Conservation (phyloP, 2,797 vertebrate genomes). For the Molothrus aeneus region DNA sequence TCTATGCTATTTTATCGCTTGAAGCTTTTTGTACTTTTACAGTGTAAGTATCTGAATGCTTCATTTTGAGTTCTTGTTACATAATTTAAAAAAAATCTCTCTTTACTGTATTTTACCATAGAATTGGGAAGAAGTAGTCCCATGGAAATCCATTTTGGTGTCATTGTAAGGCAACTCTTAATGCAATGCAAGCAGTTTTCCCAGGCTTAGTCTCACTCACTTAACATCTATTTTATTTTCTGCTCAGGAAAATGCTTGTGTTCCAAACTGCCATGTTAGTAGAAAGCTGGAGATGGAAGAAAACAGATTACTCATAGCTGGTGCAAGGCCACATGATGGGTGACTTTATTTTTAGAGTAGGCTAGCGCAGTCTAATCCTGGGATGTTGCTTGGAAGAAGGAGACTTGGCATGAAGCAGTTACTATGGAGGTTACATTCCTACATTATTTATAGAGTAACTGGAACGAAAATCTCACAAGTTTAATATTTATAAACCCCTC, state of each 20-base stretch:
- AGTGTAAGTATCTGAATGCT: background rate
- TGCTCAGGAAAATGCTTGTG: background rate
- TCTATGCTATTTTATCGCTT: background rate
- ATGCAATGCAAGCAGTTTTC: background rate
- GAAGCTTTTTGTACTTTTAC: background rate
- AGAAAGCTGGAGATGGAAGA: conserved; percentile 26
- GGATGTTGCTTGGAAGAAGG: background rate
- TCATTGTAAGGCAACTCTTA: background rate
- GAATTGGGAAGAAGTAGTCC: background rate
- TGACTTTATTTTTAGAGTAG: conserved; percentile 46
- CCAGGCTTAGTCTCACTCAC: background rate
- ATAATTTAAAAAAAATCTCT: background rate
- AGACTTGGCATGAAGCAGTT: background rate
- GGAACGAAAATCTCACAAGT: background rate
- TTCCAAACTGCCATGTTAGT: conserved; percentile 16
- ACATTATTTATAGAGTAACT: background rate
- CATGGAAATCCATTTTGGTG: background rate
- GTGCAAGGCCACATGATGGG: conserved; percentile 24
- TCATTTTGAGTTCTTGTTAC: background rate
- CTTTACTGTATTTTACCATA: background rate
- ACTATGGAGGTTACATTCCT: background rate
- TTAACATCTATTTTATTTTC: background rate
- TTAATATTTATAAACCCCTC: background rate
- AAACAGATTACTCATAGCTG: conserved; percentile 29
- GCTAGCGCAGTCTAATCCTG: background rate